Evolutionary conservation across 1,140 invertebrate genomes (phyloP), one percentile per base, ranked within the genome.

Genomic region (Pemphigus obesinymphae): DNA sequence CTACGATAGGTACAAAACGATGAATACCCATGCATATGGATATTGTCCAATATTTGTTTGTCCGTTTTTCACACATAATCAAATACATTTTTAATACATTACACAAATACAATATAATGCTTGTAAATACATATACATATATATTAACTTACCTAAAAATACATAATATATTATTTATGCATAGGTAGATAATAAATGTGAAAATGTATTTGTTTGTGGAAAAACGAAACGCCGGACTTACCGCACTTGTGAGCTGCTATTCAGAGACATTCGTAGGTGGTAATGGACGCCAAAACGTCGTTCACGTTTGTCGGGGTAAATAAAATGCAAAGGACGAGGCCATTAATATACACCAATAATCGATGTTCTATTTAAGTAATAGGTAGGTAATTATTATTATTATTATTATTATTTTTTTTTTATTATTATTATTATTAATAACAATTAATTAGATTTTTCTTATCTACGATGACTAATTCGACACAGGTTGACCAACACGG

Each of bases 401-500:
- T 78, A 40, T 55, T 78, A 11, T 75, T 50, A 13, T 75, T 75
- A 55, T 73, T 37, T 23, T 75, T 31, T 53, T 73, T 31, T n/a
- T 73, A 53, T 76, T 76, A 53, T 76, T 76, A 76, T 78, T 78
- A 78, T 78, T 78, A 78, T 29, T 58, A 80, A 53, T 80, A 80
- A 80, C 76, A 80, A 55, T 63, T 80, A 80, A 80, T 58, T 80
- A 80, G 45, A 61, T 26, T 63, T 10, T 58, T 78, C 53, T 80
- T 80, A 80, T 80, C 76, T 63, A 29, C 0, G 43, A 48, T 73
- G 70, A 73, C 70, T 73, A 63, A 80, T 61, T 31, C 76, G 7
- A n/a, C 3, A 15, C 76, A 80, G 55, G 23, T 26, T 61, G 37
- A 43, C 55, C 76, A 29, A 20, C 10, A 2, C 50, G 50, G 73